Conservation (phyloP, 2,797 vertebrate genomes). For the Taenioides sp. region DNA sequence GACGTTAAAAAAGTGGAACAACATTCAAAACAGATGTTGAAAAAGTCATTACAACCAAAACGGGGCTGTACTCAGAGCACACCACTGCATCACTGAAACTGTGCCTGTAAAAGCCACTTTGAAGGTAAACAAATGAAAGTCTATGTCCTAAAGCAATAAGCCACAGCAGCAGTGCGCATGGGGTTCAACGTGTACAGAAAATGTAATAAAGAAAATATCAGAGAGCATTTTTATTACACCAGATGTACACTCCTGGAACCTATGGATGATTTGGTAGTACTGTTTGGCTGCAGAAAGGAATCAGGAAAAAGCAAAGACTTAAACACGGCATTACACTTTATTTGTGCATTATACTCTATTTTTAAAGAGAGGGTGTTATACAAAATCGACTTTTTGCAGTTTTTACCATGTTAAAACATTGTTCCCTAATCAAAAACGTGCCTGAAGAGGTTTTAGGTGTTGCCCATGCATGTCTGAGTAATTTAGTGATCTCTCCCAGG, state of each 20-base stretch:
- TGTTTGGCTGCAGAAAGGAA: too few species aligned
- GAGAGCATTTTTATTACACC: neutral
- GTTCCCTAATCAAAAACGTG: too few species aligned
- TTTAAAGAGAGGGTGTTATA: too few species aligned
- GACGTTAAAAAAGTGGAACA: neutral
- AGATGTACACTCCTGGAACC: neutral
- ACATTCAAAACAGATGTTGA: neutral
- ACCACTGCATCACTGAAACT: too few species aligned
- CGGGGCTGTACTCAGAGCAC: neutral
- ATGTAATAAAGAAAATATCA: conserved; percentile 3
- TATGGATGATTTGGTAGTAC: neutral
- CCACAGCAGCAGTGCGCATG: neutral
- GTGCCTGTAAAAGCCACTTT: conserved; percentile 3
- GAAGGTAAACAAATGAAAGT: conserved; percentile 8
- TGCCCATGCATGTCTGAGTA: too few species aligned
- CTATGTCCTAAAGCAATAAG: conserved; percentile 2
- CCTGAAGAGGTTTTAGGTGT: too few species aligned
- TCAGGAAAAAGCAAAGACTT: too few species aligned
- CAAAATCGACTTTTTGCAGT: too few species aligned
- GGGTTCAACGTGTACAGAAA: neutral
- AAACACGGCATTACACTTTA: too few species aligned
- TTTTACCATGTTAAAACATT: too few species aligned
- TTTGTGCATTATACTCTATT: too few species aligned
- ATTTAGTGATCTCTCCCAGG: too few species aligned
- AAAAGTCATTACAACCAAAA: neutral